These are phyloP conservation scores for Teinopalpus imperialis DNA, from an alignment of 2,888 invertebrate species.

Conservation along the genomic window DNA sequence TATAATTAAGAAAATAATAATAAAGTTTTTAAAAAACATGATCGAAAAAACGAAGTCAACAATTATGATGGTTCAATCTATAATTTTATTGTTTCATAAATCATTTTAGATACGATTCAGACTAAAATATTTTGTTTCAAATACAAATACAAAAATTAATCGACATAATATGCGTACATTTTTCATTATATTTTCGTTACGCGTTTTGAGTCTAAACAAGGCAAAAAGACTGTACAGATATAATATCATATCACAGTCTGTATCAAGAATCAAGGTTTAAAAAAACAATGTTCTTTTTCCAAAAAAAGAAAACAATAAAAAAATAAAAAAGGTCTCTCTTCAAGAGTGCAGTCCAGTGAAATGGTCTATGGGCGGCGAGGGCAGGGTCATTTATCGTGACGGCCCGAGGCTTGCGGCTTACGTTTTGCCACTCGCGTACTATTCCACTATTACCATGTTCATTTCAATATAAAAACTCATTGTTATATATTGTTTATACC, in stretches of 20 bases:
- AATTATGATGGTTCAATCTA: too few relatives aligned
- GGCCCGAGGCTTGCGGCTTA: conserved; percentile 63
- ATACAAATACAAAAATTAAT: too few relatives aligned
- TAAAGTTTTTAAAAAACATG: too few relatives aligned
- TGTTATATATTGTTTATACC: conserved; percentile 26
- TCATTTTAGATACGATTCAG: too few relatives aligned
- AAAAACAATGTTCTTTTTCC: conserved; percentile 35
- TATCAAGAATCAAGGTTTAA: conserved; percentile 22
- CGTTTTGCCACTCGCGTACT: conserved; percentile 57
- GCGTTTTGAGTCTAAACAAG: too few relatives aligned
- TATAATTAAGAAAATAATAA: too few relatives aligned
- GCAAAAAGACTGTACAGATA: too few relatives aligned
- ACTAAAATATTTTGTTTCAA: too few relatives aligned
- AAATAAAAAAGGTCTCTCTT: conserved; percentile 49
- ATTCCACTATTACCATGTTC: conserved; percentile 36
- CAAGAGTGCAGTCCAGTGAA: conserved; percentile 59
- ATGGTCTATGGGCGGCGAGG: conserved; percentile 67
- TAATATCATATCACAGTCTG: conserved; percentile 28
- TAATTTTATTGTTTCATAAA: too few relatives aligned
- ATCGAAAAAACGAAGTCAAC: too few relatives aligned
- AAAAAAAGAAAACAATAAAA: conserved; percentile 43
- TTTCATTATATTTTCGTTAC: too few relatives aligned
- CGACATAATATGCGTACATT: too few relatives aligned
- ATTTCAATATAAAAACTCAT: conserved; percentile 23
- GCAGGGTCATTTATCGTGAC: conserved; percentile 71